A percentile compares a stretch with the other conserved stretches of the same genome.
Evolutionary conservation across 2,113 vertebrate species (phyloP).

Genomic region (Mohoua ochrocephala): DNA sequence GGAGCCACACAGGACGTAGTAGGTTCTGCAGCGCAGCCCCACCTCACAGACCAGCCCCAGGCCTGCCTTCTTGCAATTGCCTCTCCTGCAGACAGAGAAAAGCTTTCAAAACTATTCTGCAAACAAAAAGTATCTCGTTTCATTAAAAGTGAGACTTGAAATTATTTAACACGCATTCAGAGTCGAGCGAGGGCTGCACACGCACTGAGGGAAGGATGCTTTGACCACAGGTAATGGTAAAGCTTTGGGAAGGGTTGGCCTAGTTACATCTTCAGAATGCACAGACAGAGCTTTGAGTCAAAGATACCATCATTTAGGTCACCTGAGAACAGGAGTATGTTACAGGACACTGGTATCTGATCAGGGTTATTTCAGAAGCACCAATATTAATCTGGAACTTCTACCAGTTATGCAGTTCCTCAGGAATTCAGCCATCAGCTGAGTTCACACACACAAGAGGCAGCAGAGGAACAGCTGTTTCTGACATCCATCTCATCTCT

Average conservation of each 20-base stretch:
- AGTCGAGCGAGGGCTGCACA: not conserved
- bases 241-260: not conserved
- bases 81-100: conserved; percentile 76
- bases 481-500: not conserved
- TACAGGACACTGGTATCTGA: not conserved
- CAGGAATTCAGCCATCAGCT: not conserved
- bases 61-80: conserved; percentile 95
- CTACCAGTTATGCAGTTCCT: not conserved
- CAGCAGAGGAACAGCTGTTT: not conserved
- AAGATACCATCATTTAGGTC: not conserved
- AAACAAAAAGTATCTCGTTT: fast-evolving
- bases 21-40: conserved; percentile 90
- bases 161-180: fast-evolving
- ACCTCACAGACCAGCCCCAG: conserved; percentile 94
- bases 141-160: not conserved
- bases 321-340: not conserved
- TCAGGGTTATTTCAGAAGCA: not conserved
- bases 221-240: not conserved
- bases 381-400: not conserved
- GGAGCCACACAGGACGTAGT: conserved; percentile 91
- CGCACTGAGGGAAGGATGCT: not conserved
- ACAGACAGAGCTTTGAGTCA: not conserved
- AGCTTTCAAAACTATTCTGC: not conserved
- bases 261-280: not conserved
- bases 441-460: not conserved